phyloP scores from a whole-genome alignment of 1,140 invertebrate species.

The Lepidotrigona ventralis region DNA sequence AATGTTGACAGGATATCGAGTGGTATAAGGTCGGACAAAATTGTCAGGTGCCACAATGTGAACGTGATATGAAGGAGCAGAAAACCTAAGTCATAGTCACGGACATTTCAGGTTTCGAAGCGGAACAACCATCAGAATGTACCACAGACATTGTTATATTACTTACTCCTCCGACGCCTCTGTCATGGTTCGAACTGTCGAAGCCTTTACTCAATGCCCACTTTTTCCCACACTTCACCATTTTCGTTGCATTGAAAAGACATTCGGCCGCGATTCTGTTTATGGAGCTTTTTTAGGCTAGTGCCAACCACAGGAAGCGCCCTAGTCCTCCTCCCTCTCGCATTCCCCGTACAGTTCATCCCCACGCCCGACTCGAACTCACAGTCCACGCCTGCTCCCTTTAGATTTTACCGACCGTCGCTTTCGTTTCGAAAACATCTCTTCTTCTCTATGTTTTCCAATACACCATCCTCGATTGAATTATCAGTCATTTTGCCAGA shows the following conservation, averaged over 20 bases:
- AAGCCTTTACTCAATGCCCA: conserved; percentile 77
- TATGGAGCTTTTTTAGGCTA: conserved; percentile 64
- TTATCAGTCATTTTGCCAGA: background rate
- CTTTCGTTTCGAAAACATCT: conserved; percentile 43
- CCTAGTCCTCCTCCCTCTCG: conserved; percentile 59
- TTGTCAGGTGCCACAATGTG: conserved; percentile 25
- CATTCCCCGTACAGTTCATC: conserved; percentile 62
- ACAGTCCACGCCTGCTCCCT: conserved; percentile 54
- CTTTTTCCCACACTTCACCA: conserved; percentile 78
- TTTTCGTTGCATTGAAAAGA: conserved; percentile 80
- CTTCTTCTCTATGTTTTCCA: conserved; percentile 6
- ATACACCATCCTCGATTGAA: background rate
- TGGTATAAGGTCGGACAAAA: conserved; percentile 11
- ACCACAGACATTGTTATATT: conserved; percentile 39
- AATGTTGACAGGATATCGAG: conserved; percentile 37
- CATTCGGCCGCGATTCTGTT: conserved; percentile 72
- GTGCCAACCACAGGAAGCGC: conserved; percentile 62
- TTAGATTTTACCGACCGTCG: conserved; percentile 33
- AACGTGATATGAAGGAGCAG: conserved; percentile 17
- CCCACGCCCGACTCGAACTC: conserved; percentile 49
- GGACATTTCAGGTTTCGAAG: conserved; percentile 32
- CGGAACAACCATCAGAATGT: conserved; percentile 22
- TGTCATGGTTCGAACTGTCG: conserved; percentile 79
- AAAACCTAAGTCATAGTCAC: conserved; percentile 10
- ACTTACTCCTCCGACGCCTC: conserved; percentile 81